Evolutionary conservation across 1,140 invertebrate genomes (phyloP).

Genomic region (Medauroidea extradentata): DNA sequence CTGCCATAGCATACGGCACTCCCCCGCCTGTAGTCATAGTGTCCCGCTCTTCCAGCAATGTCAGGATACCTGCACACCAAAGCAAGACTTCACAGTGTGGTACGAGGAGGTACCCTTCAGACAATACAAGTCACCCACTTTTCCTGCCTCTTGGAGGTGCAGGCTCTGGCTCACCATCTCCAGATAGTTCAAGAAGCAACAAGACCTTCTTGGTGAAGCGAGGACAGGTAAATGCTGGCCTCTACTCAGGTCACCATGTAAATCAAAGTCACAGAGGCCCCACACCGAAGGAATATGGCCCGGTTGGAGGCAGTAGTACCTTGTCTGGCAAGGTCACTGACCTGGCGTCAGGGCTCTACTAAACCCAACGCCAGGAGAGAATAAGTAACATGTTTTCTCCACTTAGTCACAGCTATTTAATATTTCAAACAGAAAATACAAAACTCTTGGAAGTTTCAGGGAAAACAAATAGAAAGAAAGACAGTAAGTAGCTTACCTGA

Average conservation of each 20-base stretch:
- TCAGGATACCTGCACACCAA: neutral
- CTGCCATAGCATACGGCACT: neutral
- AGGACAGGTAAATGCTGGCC: constrained; percentile 53
- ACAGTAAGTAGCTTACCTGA: too few species aligned
- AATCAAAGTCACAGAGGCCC: neutral
- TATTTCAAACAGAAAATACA: too few species aligned
- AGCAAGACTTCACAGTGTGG: neutral
- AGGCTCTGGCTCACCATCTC: neutral
- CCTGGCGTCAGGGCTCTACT: constrained; percentile 67
- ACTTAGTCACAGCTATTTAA: too few species aligned
- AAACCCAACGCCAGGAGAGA: too few species aligned
- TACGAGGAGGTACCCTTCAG: constrained; percentile 1
- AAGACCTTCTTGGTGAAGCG: constrained; percentile 54
- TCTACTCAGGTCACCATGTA: constrained; percentile 52
- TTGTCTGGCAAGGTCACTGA: constrained; percentile 58
- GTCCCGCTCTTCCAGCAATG: constrained; percentile 10
- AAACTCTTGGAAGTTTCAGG: too few species aligned
- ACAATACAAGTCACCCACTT: constrained; percentile 12
- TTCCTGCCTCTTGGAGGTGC: constrained; percentile 14
- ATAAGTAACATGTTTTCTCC: too few species aligned
- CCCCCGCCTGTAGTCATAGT: constrained; percentile 19
- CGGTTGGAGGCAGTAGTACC: constrained; percentile 21
- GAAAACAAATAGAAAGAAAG: too few species aligned
- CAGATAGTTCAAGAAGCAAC: constrained; percentile 30
- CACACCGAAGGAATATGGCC: neutral